phyloP scores from a whole-genome alignment of 2,888 invertebrate genomes.

The Malacosoma neustria region DNA sequence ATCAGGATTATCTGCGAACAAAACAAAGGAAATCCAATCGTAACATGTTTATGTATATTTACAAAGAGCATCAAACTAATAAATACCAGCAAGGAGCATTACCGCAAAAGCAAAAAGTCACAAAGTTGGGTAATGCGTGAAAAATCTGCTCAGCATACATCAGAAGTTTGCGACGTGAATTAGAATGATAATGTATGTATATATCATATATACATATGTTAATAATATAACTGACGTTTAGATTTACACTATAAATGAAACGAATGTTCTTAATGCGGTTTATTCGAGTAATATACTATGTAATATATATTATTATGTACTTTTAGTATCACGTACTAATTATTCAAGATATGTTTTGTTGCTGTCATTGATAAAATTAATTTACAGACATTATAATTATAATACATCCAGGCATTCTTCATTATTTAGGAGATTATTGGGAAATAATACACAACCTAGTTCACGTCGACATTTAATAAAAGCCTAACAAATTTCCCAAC shows the following conservation, averaged over 20 bases:
- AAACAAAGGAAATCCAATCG: background rate
- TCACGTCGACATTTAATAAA: too few relatives aligned
- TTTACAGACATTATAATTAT: too few relatives aligned
- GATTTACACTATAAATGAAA: background rate
- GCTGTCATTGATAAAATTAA: too few relatives aligned
- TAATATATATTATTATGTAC: background rate
- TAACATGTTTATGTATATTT: background rate
- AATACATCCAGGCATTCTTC: too few relatives aligned
- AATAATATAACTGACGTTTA: background rate
- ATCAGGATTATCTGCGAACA: background rate
- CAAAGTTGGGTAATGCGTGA: background rate
- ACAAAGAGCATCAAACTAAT: background rate
- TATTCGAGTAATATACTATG: too few relatives aligned
- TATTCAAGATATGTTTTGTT: too few relatives aligned
- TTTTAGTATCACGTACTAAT: background rate
- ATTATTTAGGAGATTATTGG: background rate
- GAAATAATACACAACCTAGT: too few relatives aligned
- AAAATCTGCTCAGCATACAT: background rate
- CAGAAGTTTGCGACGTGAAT: background rate
- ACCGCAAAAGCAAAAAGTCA: background rate
- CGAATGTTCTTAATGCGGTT: too few relatives aligned
- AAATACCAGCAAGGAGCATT: background rate
- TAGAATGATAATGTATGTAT: background rate
- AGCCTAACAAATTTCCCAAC: too few relatives aligned
- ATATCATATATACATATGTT: background rate